These are phyloP conservation scores for Corythaixoides concolor DNA, from an alignment of 2,113 vertebrate genomes.

Conservation along the genomic window DNA sequence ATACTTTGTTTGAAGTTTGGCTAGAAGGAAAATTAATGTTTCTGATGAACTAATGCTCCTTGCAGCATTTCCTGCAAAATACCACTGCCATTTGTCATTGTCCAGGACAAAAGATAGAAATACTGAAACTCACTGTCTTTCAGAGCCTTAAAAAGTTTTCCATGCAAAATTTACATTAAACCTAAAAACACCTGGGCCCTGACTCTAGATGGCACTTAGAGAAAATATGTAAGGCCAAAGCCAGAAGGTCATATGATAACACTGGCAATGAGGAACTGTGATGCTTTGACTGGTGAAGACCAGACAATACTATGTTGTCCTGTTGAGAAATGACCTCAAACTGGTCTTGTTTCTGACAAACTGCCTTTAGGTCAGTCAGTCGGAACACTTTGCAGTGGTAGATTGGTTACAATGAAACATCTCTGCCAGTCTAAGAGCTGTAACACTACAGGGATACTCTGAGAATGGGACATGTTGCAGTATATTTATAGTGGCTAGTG, in stretches of 20 bases:
- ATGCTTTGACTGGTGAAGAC: not conserved
- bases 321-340: not conserved
- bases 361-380: not conserved
- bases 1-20: not conserved
- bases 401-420: not conserved
- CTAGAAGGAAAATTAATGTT: not conserved
- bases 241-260: not conserved
- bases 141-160: not conserved
- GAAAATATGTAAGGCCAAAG: not conserved
- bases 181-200: not conserved
- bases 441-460: not conserved
- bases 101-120: not conserved
- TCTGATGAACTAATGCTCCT: not conserved
- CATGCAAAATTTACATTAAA: not conserved
- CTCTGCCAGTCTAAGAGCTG: not conserved
- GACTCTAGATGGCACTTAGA: not conserved
- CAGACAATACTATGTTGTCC: not conserved
- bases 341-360: not conserved
- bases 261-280: not conserved
- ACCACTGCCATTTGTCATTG: not conserved
- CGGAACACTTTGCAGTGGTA: not conserved
- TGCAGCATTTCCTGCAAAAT: not conserved
- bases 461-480: not conserved
- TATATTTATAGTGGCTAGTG: not conserved
- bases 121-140: not conserved